phyloP scores from a whole-genome alignment of 2,113 vertebrate species.

The Heterotis niloticus region DNA sequence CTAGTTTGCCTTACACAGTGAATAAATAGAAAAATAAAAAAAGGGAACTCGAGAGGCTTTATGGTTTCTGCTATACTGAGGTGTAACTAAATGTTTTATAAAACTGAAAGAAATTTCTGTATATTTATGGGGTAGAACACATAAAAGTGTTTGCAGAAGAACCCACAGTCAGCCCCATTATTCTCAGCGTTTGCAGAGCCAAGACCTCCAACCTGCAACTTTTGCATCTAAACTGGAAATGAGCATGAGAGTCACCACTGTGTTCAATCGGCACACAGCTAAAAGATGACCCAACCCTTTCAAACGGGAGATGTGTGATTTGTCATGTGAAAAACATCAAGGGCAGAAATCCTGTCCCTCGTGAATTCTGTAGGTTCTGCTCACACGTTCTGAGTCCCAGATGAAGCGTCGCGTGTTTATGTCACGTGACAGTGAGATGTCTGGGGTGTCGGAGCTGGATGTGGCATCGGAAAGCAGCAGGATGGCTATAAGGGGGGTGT shows the following conservation, averaged over 20 bases:
- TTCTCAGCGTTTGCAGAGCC: neutral
- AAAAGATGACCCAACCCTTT: neutral
- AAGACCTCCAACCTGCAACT: neutral
- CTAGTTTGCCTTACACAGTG: neutral
- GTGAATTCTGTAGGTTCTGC: neutral
- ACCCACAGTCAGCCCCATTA: neutral
- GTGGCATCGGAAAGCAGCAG: neutral
- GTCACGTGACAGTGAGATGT: neutral
- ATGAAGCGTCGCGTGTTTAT: neutral
- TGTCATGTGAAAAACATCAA: neutral
- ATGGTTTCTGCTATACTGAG: neutral
- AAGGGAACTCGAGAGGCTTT: neutral
- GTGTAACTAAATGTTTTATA: neutral
- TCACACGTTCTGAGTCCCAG: neutral
- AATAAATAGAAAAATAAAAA: neutral
- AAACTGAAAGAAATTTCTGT: neutral
- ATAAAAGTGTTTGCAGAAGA: neutral
- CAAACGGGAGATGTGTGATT: neutral
- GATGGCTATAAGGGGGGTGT: neutral
- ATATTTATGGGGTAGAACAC: neutral
- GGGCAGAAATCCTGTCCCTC: neutral
- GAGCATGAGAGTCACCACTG: neutral
- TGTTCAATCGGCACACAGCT: neutral
- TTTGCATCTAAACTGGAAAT: neutral
- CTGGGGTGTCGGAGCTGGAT: neutral